These are phyloP conservation scores for Procambarus virginalis DNA, from an alignment of 1,140 invertebrate species.

Conservation along the genomic window DNA sequence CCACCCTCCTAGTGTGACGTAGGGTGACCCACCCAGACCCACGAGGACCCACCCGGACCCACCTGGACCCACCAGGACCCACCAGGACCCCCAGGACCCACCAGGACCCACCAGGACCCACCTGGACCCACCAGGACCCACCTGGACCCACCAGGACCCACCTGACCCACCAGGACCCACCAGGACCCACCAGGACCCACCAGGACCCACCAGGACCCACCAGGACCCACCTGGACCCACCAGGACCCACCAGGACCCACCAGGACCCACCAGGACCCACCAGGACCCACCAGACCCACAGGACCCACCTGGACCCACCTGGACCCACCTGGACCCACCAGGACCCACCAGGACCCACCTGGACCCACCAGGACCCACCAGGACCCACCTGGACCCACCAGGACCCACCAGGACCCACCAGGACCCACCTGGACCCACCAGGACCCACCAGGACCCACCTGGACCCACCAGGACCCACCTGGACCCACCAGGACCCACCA, in stretches of 20 bases:
- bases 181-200: neutral
- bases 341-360: neutral
- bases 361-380: neutral
- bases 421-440: too few relatives aligned
- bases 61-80: neutral
- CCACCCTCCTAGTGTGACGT: too few relatives aligned
- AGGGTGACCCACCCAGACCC: neutral
- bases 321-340: neutral
- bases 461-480: neutral
- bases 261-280: neutral
- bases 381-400: neutral
- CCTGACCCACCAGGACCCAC: neutral
- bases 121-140: too few relatives aligned
- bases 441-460: neutral
- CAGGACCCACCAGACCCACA: neutral
- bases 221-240: neutral
- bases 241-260: neutral
- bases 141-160: too few relatives aligned
- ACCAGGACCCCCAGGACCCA: neutral
- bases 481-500: neutral
- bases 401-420: neutral
- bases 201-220: neutral
- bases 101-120: neutral
- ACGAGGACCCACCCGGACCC: neutral
- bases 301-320: neutral